Evolutionary conservation across 92 coral and sea anemone species (phyloP).

Genomic region (Zoanthus sociatus): DNA sequence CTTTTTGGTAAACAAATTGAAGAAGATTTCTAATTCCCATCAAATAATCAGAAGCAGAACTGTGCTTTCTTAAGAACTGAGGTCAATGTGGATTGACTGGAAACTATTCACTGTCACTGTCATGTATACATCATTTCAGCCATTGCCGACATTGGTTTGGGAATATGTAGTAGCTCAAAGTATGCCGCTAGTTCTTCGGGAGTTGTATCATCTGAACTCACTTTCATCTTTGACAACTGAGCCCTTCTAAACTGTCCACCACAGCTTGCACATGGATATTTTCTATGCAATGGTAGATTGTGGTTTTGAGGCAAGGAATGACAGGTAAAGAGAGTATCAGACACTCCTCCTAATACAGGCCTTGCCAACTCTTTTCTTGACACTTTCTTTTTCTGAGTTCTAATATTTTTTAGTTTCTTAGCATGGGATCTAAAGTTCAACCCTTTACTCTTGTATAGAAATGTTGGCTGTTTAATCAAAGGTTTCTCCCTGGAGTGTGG

Average conservation of each 20-base stretch:
- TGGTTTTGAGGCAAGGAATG: slow-evolving; percentile 1
- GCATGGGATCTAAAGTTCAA: slow-evolving; percentile 13
- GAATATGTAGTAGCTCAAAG: slow-evolving; percentile 93
- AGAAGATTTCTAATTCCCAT: not conserved
- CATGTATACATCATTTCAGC: slow-evolving; percentile 99
- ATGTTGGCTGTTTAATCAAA: slow-evolving; percentile 81
- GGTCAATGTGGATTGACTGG: not conserved
- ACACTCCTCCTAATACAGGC: slow-evolving; percentile 13
- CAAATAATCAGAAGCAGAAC: not conserved
- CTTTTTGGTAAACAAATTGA: not conserved
- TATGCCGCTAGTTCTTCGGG: slow-evolving; percentile 98
- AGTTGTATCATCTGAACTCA: slow-evolving; percentile 95
- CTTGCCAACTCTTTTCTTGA: slow-evolving; percentile 1
- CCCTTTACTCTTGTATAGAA: slow-evolving; percentile 74
- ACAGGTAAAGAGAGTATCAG: slow-evolving; percentile 29
- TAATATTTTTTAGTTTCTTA: slow-evolving; percentile 13
- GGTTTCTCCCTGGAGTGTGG: slow-evolving; percentile 51
- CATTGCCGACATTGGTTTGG: slow-evolving; percentile 99
- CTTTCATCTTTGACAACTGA: slow-evolving; percentile 49
- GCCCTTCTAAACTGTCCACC: slow-evolving; percentile 88
- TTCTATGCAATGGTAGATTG: slow-evolving; percentile 7
- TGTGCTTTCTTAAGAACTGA: not conserved
- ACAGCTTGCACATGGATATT: slow-evolving; percentile 69
- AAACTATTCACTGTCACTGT: not conserved
- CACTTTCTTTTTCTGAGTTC: slow-evolving; percentile 20